Evolutionary conservation across 2,888 invertebrate genomes (phyloP), one percentile per base, ranked within the genome.

Genomic region (Lithophane leautieri): DNA sequence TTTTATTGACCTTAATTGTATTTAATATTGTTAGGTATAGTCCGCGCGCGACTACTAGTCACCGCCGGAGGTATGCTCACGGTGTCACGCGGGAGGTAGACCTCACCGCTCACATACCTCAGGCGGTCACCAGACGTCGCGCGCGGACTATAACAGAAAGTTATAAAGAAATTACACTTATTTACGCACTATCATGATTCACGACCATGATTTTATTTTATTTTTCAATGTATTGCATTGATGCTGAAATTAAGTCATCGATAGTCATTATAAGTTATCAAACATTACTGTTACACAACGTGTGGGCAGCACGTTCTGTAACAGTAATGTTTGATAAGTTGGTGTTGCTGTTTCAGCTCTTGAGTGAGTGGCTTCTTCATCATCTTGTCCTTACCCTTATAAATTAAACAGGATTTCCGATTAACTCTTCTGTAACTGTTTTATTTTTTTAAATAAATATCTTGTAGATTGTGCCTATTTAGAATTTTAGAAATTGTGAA

Each of bases 1-100:
- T 50, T 88, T 88, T 86, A 87, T 87, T 84, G 50, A 66, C 80
- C 83, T 86, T 85, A 73, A 63, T 73, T 34, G 40, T 40, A n/a
- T n/a, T 73, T 76, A 66, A 65, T 34, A 79, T 65, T 73, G 70
- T 62, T 79, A 81, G 68, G 56, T 82, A 6, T 47, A 16, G 47
- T 47, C 47, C 47, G 4, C 6, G 47, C 47, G 47, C 16, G 16
- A 16, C 16, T 16, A 6, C 16, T 47, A 47, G 16, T 47, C 16
- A 16, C 47, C 16, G 47, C 47, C 47, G 1, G 47, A 16, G 47
- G 47, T 16, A 47, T 16, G 47, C 1, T 16, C 4, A 14, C 44
- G 47, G 16, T 16, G 47, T 4, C 14, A 4, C 44, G 47, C 14
- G 14, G 4, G 44, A 44, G 44, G 44, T 14, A 12, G 14, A 14